A percentile compares a stretch with the other conserved stretches of the same genome.
These are phyloP conservation scores for Marisa cornuarietis DNA, from an alignment of 1,140 invertebrate genomes.

Conservation along the genomic window DNA sequence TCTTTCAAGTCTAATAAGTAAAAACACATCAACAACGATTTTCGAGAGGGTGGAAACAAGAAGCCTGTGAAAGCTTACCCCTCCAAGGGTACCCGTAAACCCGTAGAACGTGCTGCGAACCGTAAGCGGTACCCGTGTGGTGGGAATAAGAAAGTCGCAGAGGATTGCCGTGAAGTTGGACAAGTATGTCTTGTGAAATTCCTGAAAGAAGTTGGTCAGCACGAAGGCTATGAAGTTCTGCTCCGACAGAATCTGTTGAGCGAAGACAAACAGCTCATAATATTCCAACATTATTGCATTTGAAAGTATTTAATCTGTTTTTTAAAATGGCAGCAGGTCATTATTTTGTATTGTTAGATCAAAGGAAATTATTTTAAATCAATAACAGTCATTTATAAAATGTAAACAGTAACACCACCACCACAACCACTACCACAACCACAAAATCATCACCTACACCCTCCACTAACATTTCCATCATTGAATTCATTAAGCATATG, in stretches of 20 bases:
- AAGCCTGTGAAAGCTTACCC: background rate
- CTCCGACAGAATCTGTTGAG: slow-evolving; percentile 44
- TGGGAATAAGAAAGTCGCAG: slow-evolving; percentile 43
- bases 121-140: slow-evolving; percentile 27
- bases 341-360: background rate
- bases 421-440: background rate
- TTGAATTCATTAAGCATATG: background rate
- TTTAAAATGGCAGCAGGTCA: background rate
- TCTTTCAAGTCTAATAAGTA: too few species aligned
- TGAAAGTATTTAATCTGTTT: background rate
- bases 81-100: slow-evolving; percentile 16
- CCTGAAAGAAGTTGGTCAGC: slow-evolving; percentile 52
- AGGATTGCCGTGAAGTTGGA: slow-evolving; percentile 52
- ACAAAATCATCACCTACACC: background rate
- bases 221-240: slow-evolving; percentile 54
- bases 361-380: background rate
- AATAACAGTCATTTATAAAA: background rate
- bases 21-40: too few species aligned
- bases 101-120: slow-evolving; percentile 50
- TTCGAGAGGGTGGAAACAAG: too few species aligned
- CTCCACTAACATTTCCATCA: background rate
- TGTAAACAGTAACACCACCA: background rate
- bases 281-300: background rate
- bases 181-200: slow-evolving; percentile 50
- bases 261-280: background rate